Base-by-base conservation (phyloP, 1,140 invertebrate species). In the Temnothorax longispinosus region DNA sequence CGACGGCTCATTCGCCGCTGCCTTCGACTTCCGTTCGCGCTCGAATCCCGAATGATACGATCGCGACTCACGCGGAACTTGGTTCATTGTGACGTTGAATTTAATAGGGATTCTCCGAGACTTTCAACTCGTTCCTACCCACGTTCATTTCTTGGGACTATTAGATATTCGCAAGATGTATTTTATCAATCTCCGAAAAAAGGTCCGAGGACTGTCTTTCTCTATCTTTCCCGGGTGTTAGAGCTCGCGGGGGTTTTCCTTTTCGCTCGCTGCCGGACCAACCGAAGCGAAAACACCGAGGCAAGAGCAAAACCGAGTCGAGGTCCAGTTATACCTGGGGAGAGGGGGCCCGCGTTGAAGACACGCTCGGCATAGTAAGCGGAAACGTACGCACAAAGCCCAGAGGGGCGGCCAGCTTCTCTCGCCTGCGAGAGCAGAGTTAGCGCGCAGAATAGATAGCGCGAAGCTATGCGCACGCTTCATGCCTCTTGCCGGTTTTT, bases 301-400 rank as follows among this genome's bases (percentile, higher is more conserved):
- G 75, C 87, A 84, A 81, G 77, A 86, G 85, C 27, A 64, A 78
- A 86, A 82, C 75, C 47, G 21, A 81, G 76, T 54, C 64, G 85
- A 85, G 87, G 78, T 90, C 89, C 89, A 90, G 89, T 90, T 90
- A 90, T 87, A 80, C 86, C 54, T 11, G 50, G 62, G 67, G 69
- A 64, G 56, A 38, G 54, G 27, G 72, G 35, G 10, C 18, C 21
- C 60, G 86, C 38, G 86, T 88, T 90, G 85, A 90, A 89, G 89
- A 90, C 60, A 90, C 89, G 89, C 89, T 90, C 90, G 69, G 80
- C 69, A 84, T 75, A 84, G 54, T 91, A 88, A 87, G 82, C 89
- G 89, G 89, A 90, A 90, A 90, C 88, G 89, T 90, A 90, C 89
- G 87, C 90, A 75, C 90, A 88, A 84, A 86, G 76, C 71, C 27